phyloP scores from a whole-genome alignment of 2,888 invertebrate species.

The Aricia artaxerxes region DNA sequence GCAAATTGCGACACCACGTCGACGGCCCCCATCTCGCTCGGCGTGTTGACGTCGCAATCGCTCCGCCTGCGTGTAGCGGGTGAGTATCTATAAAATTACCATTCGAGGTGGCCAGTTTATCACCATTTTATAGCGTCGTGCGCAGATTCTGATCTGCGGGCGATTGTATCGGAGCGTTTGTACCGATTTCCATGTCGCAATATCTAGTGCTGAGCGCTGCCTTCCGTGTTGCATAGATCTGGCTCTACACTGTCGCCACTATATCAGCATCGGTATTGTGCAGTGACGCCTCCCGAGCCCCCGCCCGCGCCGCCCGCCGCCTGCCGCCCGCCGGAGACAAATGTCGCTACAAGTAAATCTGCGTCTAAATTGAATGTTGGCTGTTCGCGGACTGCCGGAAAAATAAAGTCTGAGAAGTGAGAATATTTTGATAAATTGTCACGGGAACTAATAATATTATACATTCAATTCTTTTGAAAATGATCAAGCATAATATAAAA shows the following conservation, averaged over 20 bases:
- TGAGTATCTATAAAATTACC: background rate
- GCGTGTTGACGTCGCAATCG: background rate
- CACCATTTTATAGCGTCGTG: constrained; percentile 18
- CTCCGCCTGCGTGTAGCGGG: background rate
- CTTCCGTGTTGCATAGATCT: constrained; percentile 21
- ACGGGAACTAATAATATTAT: no score
- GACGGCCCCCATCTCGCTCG: background rate
- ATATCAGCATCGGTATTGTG: constrained; percentile 22
- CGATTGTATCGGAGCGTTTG: constrained; percentile 9
- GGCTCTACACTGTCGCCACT: constrained; percentile 5
- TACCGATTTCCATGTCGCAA: constrained; percentile 14
- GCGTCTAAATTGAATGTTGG: background rate
- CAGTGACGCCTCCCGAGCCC: background rate
- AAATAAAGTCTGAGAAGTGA: background rate
- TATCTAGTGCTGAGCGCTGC: constrained; percentile 7
- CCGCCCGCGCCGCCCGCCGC: background rate
- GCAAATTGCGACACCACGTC: background rate
- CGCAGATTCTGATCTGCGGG: constrained; percentile 13
- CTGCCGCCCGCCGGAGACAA: background rate
- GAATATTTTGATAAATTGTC: no score
- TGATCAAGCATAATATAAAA: no score
- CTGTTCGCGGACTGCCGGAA: background rate
- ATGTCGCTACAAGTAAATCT: background rate
- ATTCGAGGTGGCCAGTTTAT: constrained; percentile 14
- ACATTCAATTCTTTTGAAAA: no score